phyloP scores from a whole-genome alignment of 2,888 invertebrate species.

The Diaphora mendica region DNA sequence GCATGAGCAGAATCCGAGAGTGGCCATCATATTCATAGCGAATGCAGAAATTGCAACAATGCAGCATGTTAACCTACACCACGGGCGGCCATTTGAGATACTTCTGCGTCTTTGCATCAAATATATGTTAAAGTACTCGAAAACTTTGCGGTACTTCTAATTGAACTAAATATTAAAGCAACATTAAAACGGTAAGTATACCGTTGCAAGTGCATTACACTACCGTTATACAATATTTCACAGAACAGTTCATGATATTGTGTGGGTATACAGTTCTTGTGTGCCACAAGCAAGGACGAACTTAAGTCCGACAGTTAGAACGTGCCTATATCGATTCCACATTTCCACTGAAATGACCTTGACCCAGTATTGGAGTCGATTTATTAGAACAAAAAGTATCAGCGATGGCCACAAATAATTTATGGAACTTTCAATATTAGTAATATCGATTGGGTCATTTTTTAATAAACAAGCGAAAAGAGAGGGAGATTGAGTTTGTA shows the following conservation, averaged over 20 bases:
- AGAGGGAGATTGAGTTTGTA: not conserved
- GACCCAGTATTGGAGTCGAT: constrained; percentile 9
- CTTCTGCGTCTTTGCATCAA: too few species aligned
- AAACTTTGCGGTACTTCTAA: not conserved
- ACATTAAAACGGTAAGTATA: not conserved
- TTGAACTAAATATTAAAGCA: not conserved
- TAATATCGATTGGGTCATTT: not conserved
- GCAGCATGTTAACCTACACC: too few species aligned
- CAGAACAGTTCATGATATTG: constrained; percentile 7
- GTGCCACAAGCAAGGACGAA: not conserved
- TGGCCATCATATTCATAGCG: too few species aligned
- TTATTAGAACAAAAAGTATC: not conserved
- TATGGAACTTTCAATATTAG: not conserved
- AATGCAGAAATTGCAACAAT: too few species aligned
- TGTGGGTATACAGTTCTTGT: not conserved
- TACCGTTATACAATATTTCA: not conserved
- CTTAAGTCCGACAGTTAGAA: not conserved
- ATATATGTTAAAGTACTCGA: too few species aligned
- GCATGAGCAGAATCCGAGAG: too few species aligned
- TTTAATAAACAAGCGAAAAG: not conserved
- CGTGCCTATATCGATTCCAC: constrained; percentile 18
- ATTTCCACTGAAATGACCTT: constrained; percentile 17
- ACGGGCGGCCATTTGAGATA: too few species aligned
- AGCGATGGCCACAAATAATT: not conserved
- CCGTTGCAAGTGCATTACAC: not conserved